Percentiles rank a stretch among this genome's conserved stretches.
Evolutionary conservation across 2,113 vertebrate species (phyloP).

Genomic region (Nothoprocta pentlandii): DNA sequence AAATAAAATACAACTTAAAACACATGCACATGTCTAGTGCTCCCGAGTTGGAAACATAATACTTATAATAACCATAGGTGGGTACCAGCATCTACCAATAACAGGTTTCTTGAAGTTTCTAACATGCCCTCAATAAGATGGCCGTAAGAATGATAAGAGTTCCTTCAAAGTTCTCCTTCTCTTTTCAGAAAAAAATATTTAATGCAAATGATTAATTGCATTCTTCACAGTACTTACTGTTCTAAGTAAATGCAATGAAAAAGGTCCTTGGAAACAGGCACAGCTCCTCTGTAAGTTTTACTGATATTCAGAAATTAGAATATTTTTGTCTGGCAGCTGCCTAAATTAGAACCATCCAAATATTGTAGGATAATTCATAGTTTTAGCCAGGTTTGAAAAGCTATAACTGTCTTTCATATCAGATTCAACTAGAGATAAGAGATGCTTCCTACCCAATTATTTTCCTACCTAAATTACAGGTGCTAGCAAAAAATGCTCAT

Average conservation of each 20-base stretch:
- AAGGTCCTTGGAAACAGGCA: not conserved
- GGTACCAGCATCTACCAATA: not conserved
- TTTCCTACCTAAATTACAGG: slow-evolving; percentile 53
- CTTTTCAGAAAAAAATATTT: not conserved
- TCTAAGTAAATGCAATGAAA: not conserved
- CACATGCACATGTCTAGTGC: not conserved
- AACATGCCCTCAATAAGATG: not conserved
- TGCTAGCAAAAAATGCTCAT: slow-evolving; percentile 2
- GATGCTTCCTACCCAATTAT: slow-evolving; percentile 35
- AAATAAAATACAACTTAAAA: not conserved
- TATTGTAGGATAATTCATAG: slow-evolving; percentile 34
- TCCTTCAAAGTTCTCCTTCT: not conserved
- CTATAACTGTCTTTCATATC: slow-evolving; percentile 48
- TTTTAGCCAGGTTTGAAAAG: slow-evolving; percentile 60
- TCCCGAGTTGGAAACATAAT: not conserved
- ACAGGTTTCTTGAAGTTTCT: not conserved
- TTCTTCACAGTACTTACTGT: not conserved
- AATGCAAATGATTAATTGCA: not conserved
- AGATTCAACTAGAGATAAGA: slow-evolving; percentile 30
- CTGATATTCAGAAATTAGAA: not conserved
- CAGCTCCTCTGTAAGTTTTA: not conserved
- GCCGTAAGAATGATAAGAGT: not conserved
- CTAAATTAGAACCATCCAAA: slow-evolving; percentile 30
- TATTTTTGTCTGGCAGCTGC: slow-evolving; percentile 23
- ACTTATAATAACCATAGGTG: not conserved